phyloP scores from a whole-genome alignment of 2,888 invertebrate genomes.

The Mechanitis mazaeus region DNA sequence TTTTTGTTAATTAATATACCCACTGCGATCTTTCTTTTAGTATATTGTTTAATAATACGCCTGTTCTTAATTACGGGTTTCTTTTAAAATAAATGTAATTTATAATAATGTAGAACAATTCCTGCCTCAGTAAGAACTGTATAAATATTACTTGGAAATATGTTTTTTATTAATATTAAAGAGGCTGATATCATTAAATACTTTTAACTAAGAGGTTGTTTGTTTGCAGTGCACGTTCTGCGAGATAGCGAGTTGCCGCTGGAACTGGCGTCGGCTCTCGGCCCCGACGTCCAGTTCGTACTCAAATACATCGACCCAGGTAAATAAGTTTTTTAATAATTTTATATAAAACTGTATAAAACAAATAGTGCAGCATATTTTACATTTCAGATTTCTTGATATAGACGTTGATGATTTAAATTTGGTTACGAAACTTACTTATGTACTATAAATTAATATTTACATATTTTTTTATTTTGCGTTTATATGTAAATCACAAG shows the following conservation, averaged over 20 bases:
- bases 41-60: background rate
- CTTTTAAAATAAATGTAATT: no score
- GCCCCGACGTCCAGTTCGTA: constrained; percentile 76
- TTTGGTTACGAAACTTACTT: no score
- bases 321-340: constrained; percentile 36
- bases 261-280: constrained; percentile 78
- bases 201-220: constrained; percentile 11
- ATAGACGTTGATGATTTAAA: background rate
- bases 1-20: constrained; percentile 17
- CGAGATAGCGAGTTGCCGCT: constrained; percentile 78
- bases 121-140: no score
- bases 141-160: no score
- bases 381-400: background rate
- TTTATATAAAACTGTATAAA: no score
- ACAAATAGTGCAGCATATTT: background rate
- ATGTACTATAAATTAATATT: no score
- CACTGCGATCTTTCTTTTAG: constrained; percentile 12
- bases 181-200: no score
- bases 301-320: constrained; percentile 74
- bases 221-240: constrained; percentile 77
- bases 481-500: no score
- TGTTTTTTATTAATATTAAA: no score
- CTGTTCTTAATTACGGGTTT: no score
- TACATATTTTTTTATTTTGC: no score
- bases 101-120: no score